Base-by-base conservation (phyloP, 2,797 vertebrate genomes). In the Capromys pilorides region DNA sequence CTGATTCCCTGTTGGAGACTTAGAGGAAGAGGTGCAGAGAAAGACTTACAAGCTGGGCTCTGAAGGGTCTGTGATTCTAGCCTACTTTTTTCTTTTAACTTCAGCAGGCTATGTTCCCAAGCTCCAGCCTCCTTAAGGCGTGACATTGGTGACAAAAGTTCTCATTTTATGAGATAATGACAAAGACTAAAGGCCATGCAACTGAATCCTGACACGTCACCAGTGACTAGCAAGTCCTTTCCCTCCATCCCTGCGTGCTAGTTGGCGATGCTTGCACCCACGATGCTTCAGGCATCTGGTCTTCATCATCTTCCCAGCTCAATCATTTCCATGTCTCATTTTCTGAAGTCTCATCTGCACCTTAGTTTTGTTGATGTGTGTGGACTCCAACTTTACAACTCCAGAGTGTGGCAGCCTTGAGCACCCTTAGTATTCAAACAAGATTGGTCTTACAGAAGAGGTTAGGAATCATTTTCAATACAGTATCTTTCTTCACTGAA, bases 401-500 rank as follows among this genome's bases (percentile, higher is more conserved):
- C 61, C 84, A 73, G 59, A 75, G 4, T n/a, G 8, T 57, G 57
- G 22, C 49, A 86, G 24, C 21, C 88, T 39, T 79, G 59, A 69
- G 18, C 13, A 31, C 36, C 6, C 24, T 85, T 49, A 66, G 33
- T 69, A 77, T 62, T 45, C 6, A 57, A 79, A n/a, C 11, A 67
- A 64, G 26, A n/a, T 33, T 82, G 26, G 28, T 91, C 36, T 28
- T 85, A 57, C 64, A 82, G 6, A 54, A 94, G 90, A 84, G 33
- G 45, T 51, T 67, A 77, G n/a, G 36, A 88, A 49, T 77, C 51
- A 84, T 78, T 95, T 57, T 93, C 66, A 93, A n/a, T 57, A 41
- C 10, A 59, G 73, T 77, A 14, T 4, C 90, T 86, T 81, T 87
- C 19, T 82, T 77, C 22, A 91, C 31, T 75, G 61, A 5, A 59